A percentile compares a stretch with the other conserved stretches of the same genome.
Evolutionary conservation across 2,113 vertebrate species (phyloP).

Genomic region (Pyrgilauda ruficollis): DNA sequence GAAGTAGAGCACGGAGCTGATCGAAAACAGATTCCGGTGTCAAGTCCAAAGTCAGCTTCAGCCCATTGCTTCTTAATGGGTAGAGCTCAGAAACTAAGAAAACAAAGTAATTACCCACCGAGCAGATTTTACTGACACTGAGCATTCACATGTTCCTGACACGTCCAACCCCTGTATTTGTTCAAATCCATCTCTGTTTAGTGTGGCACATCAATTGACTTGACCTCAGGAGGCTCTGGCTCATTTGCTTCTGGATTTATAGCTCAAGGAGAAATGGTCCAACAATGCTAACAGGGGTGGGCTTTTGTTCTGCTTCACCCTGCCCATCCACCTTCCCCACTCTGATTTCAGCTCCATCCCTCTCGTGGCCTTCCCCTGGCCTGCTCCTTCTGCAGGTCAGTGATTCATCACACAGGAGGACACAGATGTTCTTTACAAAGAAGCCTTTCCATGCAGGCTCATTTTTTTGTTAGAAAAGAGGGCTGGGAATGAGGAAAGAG

Average conservation of each 20-base stretch:
- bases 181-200: neutral
- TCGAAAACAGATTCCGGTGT: slow-evolving; percentile 34
- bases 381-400: slow-evolving; percentile 32
- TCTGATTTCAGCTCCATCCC: neutral
- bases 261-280: neutral
- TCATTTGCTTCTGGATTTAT: slow-evolving; percentile 21
- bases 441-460: neutral
- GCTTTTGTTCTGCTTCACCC: slow-evolving; percentile 5
- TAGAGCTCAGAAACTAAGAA: neutral
- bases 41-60: slow-evolving; percentile 13
- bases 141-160: neutral
- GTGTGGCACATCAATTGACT: neutral
- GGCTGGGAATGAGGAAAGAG: neutral
- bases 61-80: neutral
- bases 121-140: neutral
- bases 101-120: neutral
- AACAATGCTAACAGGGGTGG: neutral
- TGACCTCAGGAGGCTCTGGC: neutral
- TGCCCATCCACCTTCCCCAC: neutral
- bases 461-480: neutral
- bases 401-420: slow-evolving; percentile 34
- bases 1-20: slow-evolving; percentile 38
- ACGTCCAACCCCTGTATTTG: neutral
- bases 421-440: slow-evolving; percentile 36
- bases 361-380: neutral